Percentiles rank a stretch among this genome's conserved stretches.
Evolutionary conservation across 1,140 invertebrate species (phyloP).

Genomic region (Papilio helenus): DNA sequence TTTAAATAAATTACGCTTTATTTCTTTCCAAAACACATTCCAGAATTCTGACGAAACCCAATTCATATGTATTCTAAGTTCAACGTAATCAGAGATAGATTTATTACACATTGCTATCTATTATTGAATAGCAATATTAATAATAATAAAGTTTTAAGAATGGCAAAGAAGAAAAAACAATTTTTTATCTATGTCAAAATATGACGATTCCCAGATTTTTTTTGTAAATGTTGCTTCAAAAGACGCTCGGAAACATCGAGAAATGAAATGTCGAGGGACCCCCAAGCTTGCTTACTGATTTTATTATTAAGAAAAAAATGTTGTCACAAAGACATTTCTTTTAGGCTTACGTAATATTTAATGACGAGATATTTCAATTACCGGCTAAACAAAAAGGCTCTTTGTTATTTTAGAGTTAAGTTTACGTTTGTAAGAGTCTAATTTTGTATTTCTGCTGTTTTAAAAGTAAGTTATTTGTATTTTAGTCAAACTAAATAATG

Average conservation of each 20-base stretch:
- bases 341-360: neutral
- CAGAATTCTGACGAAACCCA: neutral
- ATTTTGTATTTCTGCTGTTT: too few relatives aligned
- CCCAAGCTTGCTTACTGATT: slow-evolving; percentile 1
- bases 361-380: neutral
- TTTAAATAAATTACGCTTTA: neutral
- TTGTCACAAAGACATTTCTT: neutral
- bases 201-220: neutral
- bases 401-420: neutral
- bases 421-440: too few relatives aligned
- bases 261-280: slow-evolving; percentile 1
- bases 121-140: too few relatives aligned
- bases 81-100: neutral
- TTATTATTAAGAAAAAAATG: neutral
- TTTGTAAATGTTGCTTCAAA: neutral
- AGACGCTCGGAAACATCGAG: slow-evolving; percentile 5
- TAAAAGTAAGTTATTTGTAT: too few relatives aligned
- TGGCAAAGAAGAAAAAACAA: too few relatives aligned
- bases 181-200: too few relatives aligned
- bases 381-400: neutral
- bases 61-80: too few relatives aligned
- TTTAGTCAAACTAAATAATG: too few relatives aligned
- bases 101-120: neutral
- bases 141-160: too few relatives aligned
- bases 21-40: neutral